phyloP scores from a whole-genome alignment of 2,888 invertebrate genomes.

The Phyllotreta striolata region DNA sequence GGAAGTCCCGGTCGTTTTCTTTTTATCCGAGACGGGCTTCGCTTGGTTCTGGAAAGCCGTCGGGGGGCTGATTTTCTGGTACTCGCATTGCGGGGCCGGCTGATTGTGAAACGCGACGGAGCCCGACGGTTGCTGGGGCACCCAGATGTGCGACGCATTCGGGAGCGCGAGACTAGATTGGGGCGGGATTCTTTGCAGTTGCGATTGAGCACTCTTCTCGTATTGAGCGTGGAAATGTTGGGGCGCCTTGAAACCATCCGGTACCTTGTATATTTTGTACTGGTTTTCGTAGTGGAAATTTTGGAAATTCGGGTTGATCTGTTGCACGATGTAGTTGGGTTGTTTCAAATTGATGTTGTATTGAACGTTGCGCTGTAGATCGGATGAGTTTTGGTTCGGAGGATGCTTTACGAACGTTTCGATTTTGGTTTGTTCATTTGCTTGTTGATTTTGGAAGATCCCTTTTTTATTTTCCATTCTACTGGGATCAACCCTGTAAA shows the following conservation, averaged over 20 bases:
- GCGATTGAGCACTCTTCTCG: constrained; percentile 27
- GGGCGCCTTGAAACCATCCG: constrained; percentile 42
- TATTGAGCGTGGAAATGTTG: constrained; percentile 24
- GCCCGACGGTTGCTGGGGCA: constrained; percentile 53
- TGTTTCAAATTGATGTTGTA: constrained; percentile 64
- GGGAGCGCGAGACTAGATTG: constrained; percentile 49
- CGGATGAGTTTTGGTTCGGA: constrained; percentile 67
- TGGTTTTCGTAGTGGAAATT: constrained; percentile 56
- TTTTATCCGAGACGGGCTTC: constrained; percentile 49
- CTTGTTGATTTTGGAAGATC: constrained; percentile 49
- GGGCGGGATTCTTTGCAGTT: constrained; percentile 42
- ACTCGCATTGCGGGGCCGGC: constrained; percentile 45
- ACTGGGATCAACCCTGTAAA: constrained; percentile 58
- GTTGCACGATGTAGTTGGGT: constrained; percentile 62
- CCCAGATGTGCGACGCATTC: constrained; percentile 55
- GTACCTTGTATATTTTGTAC: constrained; percentile 50
- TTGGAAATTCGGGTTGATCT: constrained; percentile 61
- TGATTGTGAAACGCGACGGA: constrained; percentile 38
- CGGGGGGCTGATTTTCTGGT: constrained; percentile 36
- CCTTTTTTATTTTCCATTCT: constrained; percentile 60
- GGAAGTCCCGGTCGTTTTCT: constrained; percentile 40
- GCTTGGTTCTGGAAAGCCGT: constrained; percentile 32
- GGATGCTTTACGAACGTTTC: constrained; percentile 62
- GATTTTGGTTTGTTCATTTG: constrained; percentile 44
- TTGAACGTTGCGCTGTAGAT: constrained; percentile 63